phyloP scores from a whole-genome alignment of 2,888 invertebrate genomes.

The Scaptodrosophila latifasciaeformis region DNA sequence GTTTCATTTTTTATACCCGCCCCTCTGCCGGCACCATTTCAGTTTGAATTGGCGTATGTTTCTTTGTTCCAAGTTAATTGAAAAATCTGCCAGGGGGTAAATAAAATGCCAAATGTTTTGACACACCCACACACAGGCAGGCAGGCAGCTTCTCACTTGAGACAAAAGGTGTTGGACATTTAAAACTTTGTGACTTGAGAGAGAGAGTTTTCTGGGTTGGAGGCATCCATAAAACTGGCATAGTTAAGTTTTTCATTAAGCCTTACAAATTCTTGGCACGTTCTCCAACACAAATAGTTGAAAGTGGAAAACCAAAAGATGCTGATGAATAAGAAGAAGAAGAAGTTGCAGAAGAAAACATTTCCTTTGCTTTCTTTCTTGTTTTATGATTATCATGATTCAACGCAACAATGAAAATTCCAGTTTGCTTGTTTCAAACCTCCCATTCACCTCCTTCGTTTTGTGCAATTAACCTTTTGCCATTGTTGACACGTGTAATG shows the following conservation, averaged over 20 bases:
- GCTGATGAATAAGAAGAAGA: slow-evolving; percentile 7
- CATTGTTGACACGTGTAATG: slow-evolving; percentile 61
- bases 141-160: too few species aligned
- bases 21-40: too few species aligned
- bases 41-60: too few species aligned
- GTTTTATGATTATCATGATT: neutral
- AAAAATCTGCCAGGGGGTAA: slow-evolving; percentile 13
- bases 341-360: slow-evolving; percentile 11
- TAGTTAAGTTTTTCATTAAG: slow-evolving; percentile 37
- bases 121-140: neutral
- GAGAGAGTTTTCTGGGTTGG: too few species aligned
- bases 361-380: neutral
- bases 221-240: slow-evolving; percentile 37
- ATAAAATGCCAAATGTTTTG: slow-evolving; percentile 1
- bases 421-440: slow-evolving; percentile 1
- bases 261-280: slow-evolving; percentile 1
- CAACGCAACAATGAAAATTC: slow-evolving; percentile 12
- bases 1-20: too few species aligned
- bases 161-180: too few species aligned
- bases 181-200: too few species aligned
- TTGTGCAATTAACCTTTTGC: slow-evolving; percentile 60
- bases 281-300: neutral
- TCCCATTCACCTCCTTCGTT: slow-evolving; percentile 26
- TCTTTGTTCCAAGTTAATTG: slow-evolving; percentile 24
- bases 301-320: too few species aligned